These are phyloP conservation scores for Metridium senile DNA, from an alignment of 92 coral and sea anemone genomes.

Conservation along the genomic window DNA sequence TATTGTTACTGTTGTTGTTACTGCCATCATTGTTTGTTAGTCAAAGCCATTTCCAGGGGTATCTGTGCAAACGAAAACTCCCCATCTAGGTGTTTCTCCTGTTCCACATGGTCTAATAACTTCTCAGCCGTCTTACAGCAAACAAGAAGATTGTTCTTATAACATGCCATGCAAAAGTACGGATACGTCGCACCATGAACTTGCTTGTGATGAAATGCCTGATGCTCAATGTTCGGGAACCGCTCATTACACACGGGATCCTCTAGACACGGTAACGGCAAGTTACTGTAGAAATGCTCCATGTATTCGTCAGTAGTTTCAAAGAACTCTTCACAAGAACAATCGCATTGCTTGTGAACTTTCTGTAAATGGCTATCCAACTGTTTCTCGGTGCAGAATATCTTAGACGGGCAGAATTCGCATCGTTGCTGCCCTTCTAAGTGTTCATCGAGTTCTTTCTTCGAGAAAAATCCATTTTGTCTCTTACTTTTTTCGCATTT, in stretches of 20 bases:
- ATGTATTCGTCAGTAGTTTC: constrained; percentile 66
- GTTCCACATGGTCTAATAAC: constrained; percentile 71
- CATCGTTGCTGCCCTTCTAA: constrained; percentile 55
- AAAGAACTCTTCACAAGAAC: constrained; percentile 69
- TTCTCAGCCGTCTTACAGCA: constrained; percentile 85
- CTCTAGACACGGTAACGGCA: constrained; percentile 86
- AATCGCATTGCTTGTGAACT: constrained; percentile 69
- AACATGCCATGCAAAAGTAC: constrained; percentile 89
- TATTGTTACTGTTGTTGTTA: too few species aligned
- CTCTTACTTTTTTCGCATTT: constrained; percentile 82
- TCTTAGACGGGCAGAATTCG: constrained; percentile 73
- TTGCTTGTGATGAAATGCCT: constrained; percentile 85
- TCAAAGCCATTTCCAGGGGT: constrained; percentile 59
- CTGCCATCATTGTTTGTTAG: background rate
- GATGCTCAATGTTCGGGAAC: constrained; percentile 80
- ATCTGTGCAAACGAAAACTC: constrained; percentile 88
- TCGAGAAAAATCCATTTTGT: constrained; percentile 81
- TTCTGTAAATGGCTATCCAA: constrained; percentile 73
- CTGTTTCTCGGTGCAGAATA: constrained; percentile 58
- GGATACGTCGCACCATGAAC: constrained; percentile 83
- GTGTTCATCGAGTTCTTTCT: constrained; percentile 63
- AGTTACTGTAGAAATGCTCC: constrained; percentile 76
- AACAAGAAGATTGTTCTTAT: constrained; percentile 68
- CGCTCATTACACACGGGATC: constrained; percentile 79
- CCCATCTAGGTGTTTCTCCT: constrained; percentile 67